Percentiles rank a stretch among this genome's conserved stretches.
Evolutionary conservation across 2,888 invertebrate species (phyloP).

Genomic region (Drosophila melanosoma): DNA sequence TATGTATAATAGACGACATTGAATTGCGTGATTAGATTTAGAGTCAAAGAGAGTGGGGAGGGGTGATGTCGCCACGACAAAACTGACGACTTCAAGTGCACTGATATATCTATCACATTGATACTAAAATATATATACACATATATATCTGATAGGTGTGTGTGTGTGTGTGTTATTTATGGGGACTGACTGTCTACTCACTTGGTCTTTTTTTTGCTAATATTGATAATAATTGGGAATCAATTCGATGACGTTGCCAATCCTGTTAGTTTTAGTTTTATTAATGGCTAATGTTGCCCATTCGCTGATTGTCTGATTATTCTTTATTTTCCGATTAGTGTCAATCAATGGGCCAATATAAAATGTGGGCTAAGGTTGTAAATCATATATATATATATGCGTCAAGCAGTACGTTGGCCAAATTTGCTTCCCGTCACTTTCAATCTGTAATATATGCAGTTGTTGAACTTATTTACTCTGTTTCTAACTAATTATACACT

Average conservation of each 20-base stretch:
- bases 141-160: constrained; percentile 8
- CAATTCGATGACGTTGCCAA: constrained; percentile 32
- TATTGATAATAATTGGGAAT: constrained; percentile 29
- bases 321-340: constrained; percentile 40
- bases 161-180: constrained; percentile 7
- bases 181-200: constrained; percentile 8
- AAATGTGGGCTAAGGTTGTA: constrained; percentile 28
- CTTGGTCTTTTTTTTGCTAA: constrained; percentile 30
- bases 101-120: constrained; percentile 32
- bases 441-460: constrained; percentile 8
- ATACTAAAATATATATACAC: constrained; percentile 11
- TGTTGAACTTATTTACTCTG: background rate
- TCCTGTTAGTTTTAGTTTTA: background rate
- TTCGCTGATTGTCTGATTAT: background rate
- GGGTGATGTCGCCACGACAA: constrained; percentile 11
- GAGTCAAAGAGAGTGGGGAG: background rate
- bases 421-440: background rate
- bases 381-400: background rate
- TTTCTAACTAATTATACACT: background rate
- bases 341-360: constrained; percentile 54
- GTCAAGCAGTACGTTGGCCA: constrained; percentile 10
- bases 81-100: constrained; percentile 49
- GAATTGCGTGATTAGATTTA: constrained; percentile 18
- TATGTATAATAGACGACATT: constrained; percentile 12
- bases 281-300: background rate